These are phyloP conservation scores for Sclerodermus sp. DNA, from an alignment of 2,888 invertebrate species.

Conservation along the genomic window DNA sequence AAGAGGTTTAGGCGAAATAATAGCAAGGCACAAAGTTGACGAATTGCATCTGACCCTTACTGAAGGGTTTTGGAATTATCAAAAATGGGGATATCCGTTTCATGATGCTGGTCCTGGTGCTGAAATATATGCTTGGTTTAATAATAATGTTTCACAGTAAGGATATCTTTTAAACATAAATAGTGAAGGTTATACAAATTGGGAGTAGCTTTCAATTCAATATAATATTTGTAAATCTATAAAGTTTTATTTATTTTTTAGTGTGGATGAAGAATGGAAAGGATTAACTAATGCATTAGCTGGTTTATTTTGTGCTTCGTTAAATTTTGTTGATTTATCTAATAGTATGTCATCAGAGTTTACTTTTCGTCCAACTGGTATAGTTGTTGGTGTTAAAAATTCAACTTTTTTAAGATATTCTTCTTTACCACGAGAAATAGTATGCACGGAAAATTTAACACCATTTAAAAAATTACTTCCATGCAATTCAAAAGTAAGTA, in stretches of 20 bases:
- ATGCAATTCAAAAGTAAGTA: slow-evolving; percentile 76
- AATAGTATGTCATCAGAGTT: slow-evolving; percentile 84
- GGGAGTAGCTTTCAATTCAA: slow-evolving; percentile 1
- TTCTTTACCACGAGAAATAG: slow-evolving; percentile 91
- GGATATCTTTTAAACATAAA: too few relatives aligned
- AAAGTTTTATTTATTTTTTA: slow-evolving; percentile 42
- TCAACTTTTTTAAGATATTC: slow-evolving; percentile 75
- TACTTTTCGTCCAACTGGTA: slow-evolving; percentile 78
- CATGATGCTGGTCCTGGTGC: slow-evolving; percentile 90
- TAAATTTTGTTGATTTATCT: slow-evolving; percentile 87
- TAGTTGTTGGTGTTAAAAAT: slow-evolving; percentile 52
- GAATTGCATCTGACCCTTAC: slow-evolving; percentile 91
- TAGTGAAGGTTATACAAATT: background rate
- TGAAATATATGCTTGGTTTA: slow-evolving; percentile 93
- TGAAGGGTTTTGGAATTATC: slow-evolving; percentile 91
- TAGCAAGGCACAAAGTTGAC: slow-evolving; percentile 80
- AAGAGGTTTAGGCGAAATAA: slow-evolving; percentile 83
- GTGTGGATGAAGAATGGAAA: slow-evolving; percentile 85
- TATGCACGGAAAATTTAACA: slow-evolving; percentile 98
- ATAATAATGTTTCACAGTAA: slow-evolving; percentile 49
- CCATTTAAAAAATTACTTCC: slow-evolving; percentile 98
- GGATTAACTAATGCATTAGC: slow-evolving; percentile 87
- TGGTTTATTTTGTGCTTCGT: slow-evolving; percentile 93
- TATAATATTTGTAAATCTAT: background rate
- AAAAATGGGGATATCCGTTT: slow-evolving; percentile 93